Conservation (phyloP, 2,888 invertebrate genomes). For the Seira sanloemensis region DNA sequence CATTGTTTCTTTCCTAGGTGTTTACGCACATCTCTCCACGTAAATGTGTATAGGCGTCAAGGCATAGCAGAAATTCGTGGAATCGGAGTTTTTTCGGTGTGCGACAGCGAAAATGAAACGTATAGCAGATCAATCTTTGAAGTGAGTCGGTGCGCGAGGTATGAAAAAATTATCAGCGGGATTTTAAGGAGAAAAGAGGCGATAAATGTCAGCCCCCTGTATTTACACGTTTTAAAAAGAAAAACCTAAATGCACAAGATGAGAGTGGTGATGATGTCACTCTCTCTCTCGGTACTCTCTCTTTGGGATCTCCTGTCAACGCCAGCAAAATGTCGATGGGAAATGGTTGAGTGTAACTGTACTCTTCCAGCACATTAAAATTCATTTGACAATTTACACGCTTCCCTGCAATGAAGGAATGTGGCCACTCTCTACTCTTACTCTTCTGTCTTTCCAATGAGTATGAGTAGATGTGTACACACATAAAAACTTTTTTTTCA, state of each 20-base stretch:
- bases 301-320: conserved; percentile 52
- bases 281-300: conserved; percentile 17
- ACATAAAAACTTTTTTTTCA: too few relatives aligned
- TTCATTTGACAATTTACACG: not conserved
- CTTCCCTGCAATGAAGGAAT: not conserved
- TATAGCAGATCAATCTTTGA: not conserved
- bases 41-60: not conserved
- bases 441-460: too few relatives aligned
- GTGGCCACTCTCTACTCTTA: not conserved
- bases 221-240: conserved; percentile 7
- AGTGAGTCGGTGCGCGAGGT: not conserved
- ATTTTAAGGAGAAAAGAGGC: not conserved
- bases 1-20: too few relatives aligned
- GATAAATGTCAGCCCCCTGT: not conserved
- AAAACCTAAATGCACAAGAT: not conserved
- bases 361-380: not conserved
- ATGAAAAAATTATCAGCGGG: not conserved
- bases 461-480: too few relatives aligned
- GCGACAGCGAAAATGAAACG: not conserved
- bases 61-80: too few relatives aligned
- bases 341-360: conserved; percentile 43
- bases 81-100: too few relatives aligned
- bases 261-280: conserved; percentile 40
- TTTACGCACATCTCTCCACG: not conserved
- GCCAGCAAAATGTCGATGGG: conserved; percentile 50